phyloP scores from a whole-genome alignment of 37 sponge, comb jelly and placozoan genomes.

The Halichondria panicea region DNA sequence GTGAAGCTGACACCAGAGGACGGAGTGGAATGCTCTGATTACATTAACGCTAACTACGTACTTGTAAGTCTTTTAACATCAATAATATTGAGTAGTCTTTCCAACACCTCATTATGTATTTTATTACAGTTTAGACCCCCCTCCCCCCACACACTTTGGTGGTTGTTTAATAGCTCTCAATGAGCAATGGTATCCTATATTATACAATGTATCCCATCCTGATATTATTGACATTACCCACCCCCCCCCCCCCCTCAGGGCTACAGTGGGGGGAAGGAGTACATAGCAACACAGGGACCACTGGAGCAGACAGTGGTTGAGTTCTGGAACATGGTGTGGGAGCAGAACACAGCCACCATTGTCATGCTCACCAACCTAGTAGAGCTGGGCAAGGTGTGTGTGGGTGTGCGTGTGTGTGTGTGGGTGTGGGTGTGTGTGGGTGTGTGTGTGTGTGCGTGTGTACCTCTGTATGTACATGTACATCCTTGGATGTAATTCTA shows the following conservation, averaged over 20 bases:
- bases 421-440: no score
- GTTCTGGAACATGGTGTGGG: constrained; percentile 99
- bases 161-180: not conserved
- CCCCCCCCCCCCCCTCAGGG: constrained; percentile 30
- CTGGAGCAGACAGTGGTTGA: constrained; percentile 74
- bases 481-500: no score
- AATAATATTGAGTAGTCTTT: no score
- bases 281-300: constrained; percentile 84
- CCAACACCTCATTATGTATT: no score
- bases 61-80: constrained; percentile 14
- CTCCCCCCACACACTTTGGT: no score
- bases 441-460: no score
- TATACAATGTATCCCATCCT: not conserved
- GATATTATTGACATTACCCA: no score
- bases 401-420: no score
- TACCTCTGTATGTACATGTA: no score
- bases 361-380: constrained; percentile 90
- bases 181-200: not conserved
- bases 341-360: constrained; percentile 70
- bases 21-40: constrained; percentile 62
- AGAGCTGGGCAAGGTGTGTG: constrained; percentile 63
- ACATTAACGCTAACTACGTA: constrained; percentile 82
- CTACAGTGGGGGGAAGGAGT: constrained; percentile 68
- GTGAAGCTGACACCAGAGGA: constrained; percentile 39
- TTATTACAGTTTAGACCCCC: no score